These are phyloP conservation scores for Pemphigus obesinymphae DNA, from an alignment of 1,140 invertebrate genomes.

Conservation along the genomic window DNA sequence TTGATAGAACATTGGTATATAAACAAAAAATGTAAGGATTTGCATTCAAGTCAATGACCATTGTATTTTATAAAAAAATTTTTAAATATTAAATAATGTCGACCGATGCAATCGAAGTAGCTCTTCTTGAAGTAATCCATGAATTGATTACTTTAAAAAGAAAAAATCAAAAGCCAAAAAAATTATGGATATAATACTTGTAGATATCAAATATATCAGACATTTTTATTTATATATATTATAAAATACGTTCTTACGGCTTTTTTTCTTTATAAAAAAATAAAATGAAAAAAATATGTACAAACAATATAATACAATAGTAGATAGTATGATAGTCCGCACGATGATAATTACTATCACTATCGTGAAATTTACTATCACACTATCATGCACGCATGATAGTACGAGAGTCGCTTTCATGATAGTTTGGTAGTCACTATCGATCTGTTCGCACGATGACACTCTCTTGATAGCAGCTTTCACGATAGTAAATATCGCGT, in stretches of 20 bases:
- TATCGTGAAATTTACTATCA: not conserved
- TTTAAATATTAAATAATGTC: not conserved
- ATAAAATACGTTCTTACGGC: not conserved
- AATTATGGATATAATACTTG: no score
- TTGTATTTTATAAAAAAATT: not conserved
- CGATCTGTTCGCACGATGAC: no score
- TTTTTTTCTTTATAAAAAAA: not conserved
- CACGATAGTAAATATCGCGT: no score
- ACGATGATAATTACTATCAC: not conserved
- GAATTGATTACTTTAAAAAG: slow-evolving; percentile 19
- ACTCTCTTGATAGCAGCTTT: no score
- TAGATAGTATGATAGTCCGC: not conserved
- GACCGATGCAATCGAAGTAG: not conserved
- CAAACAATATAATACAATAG: not conserved
- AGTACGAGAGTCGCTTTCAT: no score
- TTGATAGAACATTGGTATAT: no score
- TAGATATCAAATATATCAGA: not conserved
- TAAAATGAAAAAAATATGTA: not conserved
- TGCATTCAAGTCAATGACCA: not conserved
- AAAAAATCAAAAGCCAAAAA: not conserved
- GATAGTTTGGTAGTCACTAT: no score
- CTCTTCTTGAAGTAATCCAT: not conserved
- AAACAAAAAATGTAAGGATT: not conserved
- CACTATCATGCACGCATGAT: not conserved
- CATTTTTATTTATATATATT: not conserved